Conservation (phyloP, 2,797 vertebrate species). For the Muraenolepis orangiensis region DNA sequence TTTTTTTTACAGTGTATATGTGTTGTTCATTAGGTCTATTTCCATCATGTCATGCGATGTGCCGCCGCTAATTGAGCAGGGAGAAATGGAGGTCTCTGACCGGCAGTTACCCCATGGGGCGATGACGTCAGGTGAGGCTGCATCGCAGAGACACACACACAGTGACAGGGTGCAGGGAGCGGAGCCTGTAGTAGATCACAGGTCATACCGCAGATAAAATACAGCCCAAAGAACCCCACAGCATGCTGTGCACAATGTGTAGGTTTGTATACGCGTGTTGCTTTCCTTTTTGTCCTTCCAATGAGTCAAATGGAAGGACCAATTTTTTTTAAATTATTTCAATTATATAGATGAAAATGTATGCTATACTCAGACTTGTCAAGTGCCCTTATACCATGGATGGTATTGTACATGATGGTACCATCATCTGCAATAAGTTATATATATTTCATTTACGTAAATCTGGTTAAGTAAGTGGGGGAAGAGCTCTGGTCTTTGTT, state of each 20-base stretch:
- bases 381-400: too few species aligned
- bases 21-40: neutral
- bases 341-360: neutral
- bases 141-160: neutral
- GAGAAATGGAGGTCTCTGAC: conserved; percentile 37
- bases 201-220: neutral
- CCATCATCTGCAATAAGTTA: neutral
- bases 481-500: too few species aligned
- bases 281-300: neutral
- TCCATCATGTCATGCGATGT: neutral
- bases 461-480: too few species aligned
- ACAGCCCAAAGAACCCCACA: too few species aligned
- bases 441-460: too few species aligned
- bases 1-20: too few species aligned
- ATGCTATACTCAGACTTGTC: neutral
- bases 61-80: neutral
- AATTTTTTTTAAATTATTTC: neutral
- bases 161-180: neutral
- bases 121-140: neutral
- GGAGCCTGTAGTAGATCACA: neutral
- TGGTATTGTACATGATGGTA: neutral
- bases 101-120: conserved; percentile 43
- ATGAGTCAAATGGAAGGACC: neutral
- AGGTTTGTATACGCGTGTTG: neutral
- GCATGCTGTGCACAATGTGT: neutral